Evolutionary conservation across 2,113 vertebrate species (phyloP).

Genomic region (Oryzias celebensis): DNA sequence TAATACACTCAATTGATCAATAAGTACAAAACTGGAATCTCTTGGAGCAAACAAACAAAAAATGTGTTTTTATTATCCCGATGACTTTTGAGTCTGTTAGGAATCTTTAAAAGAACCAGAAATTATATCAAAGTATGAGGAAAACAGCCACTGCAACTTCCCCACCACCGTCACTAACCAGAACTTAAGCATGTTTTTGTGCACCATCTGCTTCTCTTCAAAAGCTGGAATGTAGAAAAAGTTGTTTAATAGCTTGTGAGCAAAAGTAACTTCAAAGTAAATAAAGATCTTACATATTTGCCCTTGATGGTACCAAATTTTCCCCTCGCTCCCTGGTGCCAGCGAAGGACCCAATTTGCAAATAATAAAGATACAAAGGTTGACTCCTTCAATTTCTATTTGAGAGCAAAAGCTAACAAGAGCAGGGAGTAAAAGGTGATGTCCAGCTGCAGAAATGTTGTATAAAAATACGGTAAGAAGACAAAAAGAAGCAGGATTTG

Average conservation of each 20-base stretch:
- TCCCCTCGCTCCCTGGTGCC: slow-evolving; percentile 1
- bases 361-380: slow-evolving; percentile 19
- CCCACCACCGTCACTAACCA: background rate
- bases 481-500: slow-evolving; percentile 43
- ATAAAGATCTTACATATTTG: slow-evolving; percentile 28
- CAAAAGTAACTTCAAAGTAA: slow-evolving; percentile 43
- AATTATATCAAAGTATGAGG: too few relatives aligned
- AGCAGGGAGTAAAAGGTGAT: background rate
- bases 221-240: slow-evolving; percentile 2
- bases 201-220: slow-evolving; percentile 12
- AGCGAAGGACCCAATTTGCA: slow-evolving; percentile 4
- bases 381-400: slow-evolving; percentile 26
- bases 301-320: slow-evolving; percentile 10
- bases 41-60: too few relatives aligned
- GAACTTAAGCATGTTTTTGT: slow-evolving; percentile 2
- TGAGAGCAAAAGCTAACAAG: background rate
- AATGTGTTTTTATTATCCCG: too few relatives aligned
- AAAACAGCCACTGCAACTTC: too few relatives aligned
- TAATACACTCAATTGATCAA: too few relatives aligned
- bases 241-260: slow-evolving; percentile 5
- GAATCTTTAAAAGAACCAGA: too few relatives aligned
- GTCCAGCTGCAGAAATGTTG: background rate
- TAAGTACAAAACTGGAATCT: too few relatives aligned
- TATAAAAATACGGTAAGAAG: slow-evolving; percentile 44
- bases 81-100: too few relatives aligned